A percentile compares a stretch with the other conserved stretches of the same genome.
Conservation (phyloP, 2,797 vertebrate genomes). For the Rhinichthys osculus region DNA sequence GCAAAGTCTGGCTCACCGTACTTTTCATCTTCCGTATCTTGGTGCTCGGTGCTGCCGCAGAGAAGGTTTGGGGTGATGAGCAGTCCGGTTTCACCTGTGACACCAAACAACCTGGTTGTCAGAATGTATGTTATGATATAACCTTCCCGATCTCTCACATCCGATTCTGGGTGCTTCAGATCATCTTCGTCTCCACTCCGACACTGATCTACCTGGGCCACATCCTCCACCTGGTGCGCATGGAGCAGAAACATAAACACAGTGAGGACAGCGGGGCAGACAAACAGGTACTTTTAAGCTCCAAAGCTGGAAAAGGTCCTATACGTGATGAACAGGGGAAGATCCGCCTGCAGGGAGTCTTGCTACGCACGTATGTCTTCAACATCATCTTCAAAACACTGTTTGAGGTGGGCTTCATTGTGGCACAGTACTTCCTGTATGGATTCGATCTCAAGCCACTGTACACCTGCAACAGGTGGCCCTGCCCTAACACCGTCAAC, state of each 20-base stretch:
- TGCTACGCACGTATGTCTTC: constrained; percentile 86
- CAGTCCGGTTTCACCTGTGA: constrained; percentile 88
- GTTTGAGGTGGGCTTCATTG: constrained; percentile 88
- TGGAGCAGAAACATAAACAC: constrained; percentile 84
- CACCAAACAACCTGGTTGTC: constrained; percentile 90
- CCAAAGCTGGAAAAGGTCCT: constrained; percentile 67
- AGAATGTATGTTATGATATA: constrained; percentile 89
- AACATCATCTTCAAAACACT: constrained; percentile 88
- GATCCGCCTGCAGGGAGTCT: constrained; percentile 81
- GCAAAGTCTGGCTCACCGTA: constrained; percentile 89
- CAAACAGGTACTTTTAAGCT: constrained; percentile 69
- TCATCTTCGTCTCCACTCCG: constrained; percentile 90
- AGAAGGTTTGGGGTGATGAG: constrained; percentile 91
- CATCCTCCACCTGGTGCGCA: constrained; percentile 87
- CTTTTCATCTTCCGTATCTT: constrained; percentile 90
- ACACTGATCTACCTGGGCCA: constrained; percentile 90
- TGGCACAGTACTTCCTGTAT: constrained; percentile 87
- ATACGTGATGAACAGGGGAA: constrained; percentile 76
- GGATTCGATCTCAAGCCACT: constrained; percentile 88
- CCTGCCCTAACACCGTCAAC: constrained; percentile 88
- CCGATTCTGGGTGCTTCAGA: constrained; percentile 93
- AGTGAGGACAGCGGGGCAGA: constrained; percentile 60
- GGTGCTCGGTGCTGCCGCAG: constrained; percentile 83
- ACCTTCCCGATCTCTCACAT: constrained; percentile 93
- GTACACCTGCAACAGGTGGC: constrained; percentile 87